A percentile compares a stretch with the other conserved stretches of the same genome.
phyloP scores from a whole-genome alignment of 2,113 vertebrate species.

The Macaca nemestrina region DNA sequence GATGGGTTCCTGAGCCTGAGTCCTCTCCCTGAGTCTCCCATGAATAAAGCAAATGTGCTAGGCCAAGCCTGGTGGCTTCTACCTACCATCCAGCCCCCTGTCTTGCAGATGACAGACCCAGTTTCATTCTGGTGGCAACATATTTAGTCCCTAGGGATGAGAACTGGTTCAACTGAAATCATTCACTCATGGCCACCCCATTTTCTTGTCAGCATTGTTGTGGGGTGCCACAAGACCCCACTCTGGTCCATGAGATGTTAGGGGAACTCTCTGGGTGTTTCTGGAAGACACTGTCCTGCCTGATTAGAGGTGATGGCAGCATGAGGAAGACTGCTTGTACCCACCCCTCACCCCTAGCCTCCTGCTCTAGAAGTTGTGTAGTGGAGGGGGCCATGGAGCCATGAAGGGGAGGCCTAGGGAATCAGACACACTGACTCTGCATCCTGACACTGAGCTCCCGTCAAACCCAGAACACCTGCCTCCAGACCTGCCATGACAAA shows the following conservation, averaged over 20 bases:
- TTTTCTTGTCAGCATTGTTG: not conserved
- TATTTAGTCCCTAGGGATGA: not conserved
- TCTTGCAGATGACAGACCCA: not conserved
- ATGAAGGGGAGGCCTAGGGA: not conserved
- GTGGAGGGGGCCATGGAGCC: not conserved
- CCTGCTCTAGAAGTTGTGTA: not conserved
- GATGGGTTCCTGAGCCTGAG: not conserved
- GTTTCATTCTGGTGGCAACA: not conserved
- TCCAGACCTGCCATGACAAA: not conserved
- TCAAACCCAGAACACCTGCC: not conserved
- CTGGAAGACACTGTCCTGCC: not conserved
- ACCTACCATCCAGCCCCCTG: not conserved
- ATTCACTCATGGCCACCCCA: not conserved
- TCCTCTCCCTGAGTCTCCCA: too few relatives aligned
- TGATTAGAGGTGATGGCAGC: not conserved
- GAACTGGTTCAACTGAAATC: not conserved
- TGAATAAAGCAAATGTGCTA: not conserved
- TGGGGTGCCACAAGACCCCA: not conserved
- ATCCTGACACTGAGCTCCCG: not conserved
- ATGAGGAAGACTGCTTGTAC: not conserved
- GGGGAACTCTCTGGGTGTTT: not conserved
- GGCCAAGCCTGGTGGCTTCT: not conserved
- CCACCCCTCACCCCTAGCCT: not conserved
- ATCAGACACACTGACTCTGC: not conserved
- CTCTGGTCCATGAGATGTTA: not conserved